phyloP scores from a whole-genome alignment of 2,113 vertebrate genomes.

The Eubucco bourcierii region DNA sequence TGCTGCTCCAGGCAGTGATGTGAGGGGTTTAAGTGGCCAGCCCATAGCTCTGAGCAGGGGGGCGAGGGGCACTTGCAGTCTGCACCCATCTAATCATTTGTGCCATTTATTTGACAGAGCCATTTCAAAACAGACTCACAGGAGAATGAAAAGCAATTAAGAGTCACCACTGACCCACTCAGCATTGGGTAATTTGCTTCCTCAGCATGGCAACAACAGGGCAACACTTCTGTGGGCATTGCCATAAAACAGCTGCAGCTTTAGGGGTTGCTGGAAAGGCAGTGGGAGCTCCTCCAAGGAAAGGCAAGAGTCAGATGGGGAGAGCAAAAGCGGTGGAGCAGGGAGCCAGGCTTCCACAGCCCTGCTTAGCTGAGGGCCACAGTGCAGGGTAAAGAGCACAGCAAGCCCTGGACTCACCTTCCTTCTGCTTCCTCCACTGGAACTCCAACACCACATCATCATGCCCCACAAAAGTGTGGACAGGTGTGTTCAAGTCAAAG shows the following conservation, averaged over 20 bases:
- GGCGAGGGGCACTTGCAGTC: neutral
- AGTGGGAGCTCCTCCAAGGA: neutral
- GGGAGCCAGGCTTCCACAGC: neutral
- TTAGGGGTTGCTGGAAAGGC: neutral
- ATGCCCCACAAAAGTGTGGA: conserved; percentile 96
- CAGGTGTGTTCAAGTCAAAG: conserved; percentile 90
- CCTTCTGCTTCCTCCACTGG: conserved; percentile 96
- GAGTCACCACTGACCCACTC: neutral
- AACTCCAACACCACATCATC: conserved; percentile 97
- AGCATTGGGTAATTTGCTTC: neutral
- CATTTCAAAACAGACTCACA: neutral
- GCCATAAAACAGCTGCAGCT: neutral
- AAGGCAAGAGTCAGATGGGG: neutral
- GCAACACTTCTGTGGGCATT: neutral
- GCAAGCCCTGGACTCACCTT: conserved; percentile 79
- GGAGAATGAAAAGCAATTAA: neutral
- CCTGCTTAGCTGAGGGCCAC: neutral
- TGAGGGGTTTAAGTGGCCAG: neutral
- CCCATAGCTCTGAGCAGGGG: neutral
- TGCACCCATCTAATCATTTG: neutral
- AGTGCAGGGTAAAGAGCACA: rapidly evolving
- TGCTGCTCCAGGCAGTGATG: neutral
- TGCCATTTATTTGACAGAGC: neutral
- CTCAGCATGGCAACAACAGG: neutral
- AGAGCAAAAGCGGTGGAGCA: neutral